Evolutionary conservation across 1,140 invertebrate genomes (phyloP).

Genomic region (Hirudo medicinalis): DNA sequence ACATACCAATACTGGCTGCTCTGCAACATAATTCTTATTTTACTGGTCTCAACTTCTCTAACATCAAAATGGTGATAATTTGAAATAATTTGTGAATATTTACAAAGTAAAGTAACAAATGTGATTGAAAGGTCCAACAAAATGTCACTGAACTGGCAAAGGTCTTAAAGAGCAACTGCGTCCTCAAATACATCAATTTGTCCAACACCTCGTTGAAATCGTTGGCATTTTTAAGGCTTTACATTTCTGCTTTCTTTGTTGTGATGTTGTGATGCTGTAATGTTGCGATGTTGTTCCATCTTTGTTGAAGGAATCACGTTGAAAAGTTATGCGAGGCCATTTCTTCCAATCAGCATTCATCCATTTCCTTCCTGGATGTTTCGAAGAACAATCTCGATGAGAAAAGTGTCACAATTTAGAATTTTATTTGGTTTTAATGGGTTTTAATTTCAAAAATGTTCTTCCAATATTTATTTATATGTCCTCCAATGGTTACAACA

Average conservation of each 20-base stretch:
- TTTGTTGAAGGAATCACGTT: neutral
- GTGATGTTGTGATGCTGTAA: no score
- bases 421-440: neutral
- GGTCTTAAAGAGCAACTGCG: neutral
- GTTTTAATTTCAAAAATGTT: no score
- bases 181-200: neutral
- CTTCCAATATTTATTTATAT: no score
- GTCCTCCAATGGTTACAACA: no score
- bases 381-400: slow-evolving; percentile 6
- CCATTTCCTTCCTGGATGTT: neutral
- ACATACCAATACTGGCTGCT: slow-evolving; percentile 7
- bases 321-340: slow-evolving; percentile 6
- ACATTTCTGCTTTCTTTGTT: neutral
- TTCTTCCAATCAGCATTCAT: neutral
- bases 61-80: neutral
- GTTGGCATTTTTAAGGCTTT: neutral
- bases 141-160: neutral
- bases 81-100: neutral
- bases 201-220: slow-evolving; percentile 5
- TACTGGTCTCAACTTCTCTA: slow-evolving; percentile 6
- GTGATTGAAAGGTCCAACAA: neutral
- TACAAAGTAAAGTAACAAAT: neutral
- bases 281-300: no score
- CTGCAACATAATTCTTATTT: neutral
- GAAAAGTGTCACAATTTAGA: neutral